phyloP scores from a whole-genome alignment of 2,113 vertebrate genomes.

The Notarius lentiginosus region DNA sequence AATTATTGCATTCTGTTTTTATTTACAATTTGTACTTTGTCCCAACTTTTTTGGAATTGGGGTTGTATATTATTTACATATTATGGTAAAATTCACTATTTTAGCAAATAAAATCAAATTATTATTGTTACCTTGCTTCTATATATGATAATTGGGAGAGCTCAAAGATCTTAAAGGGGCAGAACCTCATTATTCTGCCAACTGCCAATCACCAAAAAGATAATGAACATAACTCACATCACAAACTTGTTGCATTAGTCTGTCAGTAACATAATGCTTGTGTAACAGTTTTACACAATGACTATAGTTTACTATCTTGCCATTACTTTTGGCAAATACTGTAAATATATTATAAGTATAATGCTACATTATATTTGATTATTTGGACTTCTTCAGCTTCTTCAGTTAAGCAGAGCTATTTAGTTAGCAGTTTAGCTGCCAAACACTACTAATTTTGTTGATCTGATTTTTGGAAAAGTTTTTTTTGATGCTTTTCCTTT shows the following conservation, averaged over 20 bases:
- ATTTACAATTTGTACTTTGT: too few species aligned
- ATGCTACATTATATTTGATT: background rate
- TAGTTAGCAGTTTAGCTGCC: background rate
- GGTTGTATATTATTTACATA: background rate
- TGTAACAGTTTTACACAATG: background rate
- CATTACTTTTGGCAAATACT: background rate
- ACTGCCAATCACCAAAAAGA: background rate
- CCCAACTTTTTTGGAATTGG: too few species aligned
- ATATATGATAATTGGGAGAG: background rate
- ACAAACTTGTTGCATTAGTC: background rate
- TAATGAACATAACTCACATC: background rate
- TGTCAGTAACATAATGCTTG: background rate
- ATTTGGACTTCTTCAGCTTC: background rate
- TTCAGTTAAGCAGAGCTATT: background rate
- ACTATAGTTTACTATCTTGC: background rate
- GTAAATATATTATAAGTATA: background rate
- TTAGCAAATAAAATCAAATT: too few species aligned
- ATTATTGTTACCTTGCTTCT: background rate
- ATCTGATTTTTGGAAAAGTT: too few species aligned
- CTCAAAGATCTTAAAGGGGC: background rate
- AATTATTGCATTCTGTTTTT: too few species aligned
- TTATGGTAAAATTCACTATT: background rate
- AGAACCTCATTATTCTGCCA: background rate
- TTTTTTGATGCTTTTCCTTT: too few species aligned
- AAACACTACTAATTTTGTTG: background rate